A percentile compares a stretch with the other conserved stretches of the same genome.
These are phyloP conservation scores for Hedya salicella DNA, from an alignment of 2,888 invertebrate genomes.

Conservation along the genomic window DNA sequence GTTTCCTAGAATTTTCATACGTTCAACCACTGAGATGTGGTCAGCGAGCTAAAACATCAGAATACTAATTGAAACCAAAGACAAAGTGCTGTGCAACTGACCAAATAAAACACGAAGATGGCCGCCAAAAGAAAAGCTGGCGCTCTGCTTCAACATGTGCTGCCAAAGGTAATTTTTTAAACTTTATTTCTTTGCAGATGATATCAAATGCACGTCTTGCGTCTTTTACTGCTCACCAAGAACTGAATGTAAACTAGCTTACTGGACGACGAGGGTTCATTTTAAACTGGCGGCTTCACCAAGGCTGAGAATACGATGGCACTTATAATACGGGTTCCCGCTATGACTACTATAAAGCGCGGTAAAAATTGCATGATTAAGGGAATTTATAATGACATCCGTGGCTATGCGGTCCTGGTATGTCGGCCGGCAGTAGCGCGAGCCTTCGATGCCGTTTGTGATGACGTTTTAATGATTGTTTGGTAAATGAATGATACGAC, in stretches of 20 bases:
- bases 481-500: not conserved
- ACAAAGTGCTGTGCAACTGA: constrained; percentile 71
- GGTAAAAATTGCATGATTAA: constrained; percentile 79
- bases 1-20: constrained; percentile 28
- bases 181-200: constrained; percentile 61
- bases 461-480: constrained; percentile 26
- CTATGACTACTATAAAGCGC: constrained; percentile 60
- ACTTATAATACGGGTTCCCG: constrained; percentile 63
- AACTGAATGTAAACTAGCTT: constrained; percentile 10
- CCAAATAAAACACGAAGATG: constrained; percentile 81
- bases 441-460: constrained; percentile 1
- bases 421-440: constrained; percentile 11
- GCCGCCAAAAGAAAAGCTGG: constrained; percentile 91
- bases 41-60: constrained; percentile 63
- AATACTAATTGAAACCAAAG: constrained; percentile 66
- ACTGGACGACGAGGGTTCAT: constrained; percentile 28
- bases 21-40: constrained; percentile 62
- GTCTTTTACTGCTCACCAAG: constrained; percentile 40
- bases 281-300: constrained; percentile 45
- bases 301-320: constrained; percentile 69
- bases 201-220: constrained; percentile 48
- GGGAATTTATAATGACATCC: constrained; percentile 76
- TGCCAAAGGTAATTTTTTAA: constrained; percentile 79
- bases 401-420: constrained; percentile 50
- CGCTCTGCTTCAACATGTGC: constrained; percentile 88